Evolutionary conservation across 2,888 invertebrate species (phyloP).

Genomic region (Itoplectis maculator): DNA sequence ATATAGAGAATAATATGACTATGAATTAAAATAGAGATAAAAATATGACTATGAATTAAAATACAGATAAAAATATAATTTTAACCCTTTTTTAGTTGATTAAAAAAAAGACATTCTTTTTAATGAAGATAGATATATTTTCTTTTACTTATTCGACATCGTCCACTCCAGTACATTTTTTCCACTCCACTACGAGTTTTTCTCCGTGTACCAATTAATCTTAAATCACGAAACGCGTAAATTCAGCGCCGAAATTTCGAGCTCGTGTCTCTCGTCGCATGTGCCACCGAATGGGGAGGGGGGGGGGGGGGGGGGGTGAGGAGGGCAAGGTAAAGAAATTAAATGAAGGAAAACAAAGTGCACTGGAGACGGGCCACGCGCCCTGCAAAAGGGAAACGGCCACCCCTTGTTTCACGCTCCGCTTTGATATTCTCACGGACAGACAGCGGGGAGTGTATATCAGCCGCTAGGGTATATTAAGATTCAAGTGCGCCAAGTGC

Average conservation of each 20-base stretch:
- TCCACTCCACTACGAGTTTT: no score
- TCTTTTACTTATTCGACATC: no score
- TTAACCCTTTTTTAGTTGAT: no score
- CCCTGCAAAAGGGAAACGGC: neutral
- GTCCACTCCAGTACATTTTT: no score
- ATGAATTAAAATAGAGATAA: no score
- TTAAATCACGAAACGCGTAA: neutral
- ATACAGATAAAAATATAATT: no score
- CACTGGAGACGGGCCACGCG: neutral
- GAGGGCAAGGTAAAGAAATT: neutral
- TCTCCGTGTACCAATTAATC: neutral
- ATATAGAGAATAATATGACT: no score
- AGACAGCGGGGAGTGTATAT: neutral
- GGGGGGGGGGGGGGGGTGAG: no score
- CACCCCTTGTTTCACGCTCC: neutral
- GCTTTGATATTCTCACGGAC: slow-evolving; percentile 30
- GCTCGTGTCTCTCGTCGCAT: neutral
- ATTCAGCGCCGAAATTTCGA: neutral
- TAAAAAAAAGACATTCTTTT: no score
- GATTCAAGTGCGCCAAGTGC: slow-evolving; percentile 42
- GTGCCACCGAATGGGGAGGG: neutral
- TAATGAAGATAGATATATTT: neutral
- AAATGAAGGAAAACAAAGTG: neutral
- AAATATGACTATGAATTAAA: no score
- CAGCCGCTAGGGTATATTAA: slow-evolving; percentile 26